Conservation (phyloP, 2,888 invertebrate genomes). For the Caradrina kadenii region DNA sequence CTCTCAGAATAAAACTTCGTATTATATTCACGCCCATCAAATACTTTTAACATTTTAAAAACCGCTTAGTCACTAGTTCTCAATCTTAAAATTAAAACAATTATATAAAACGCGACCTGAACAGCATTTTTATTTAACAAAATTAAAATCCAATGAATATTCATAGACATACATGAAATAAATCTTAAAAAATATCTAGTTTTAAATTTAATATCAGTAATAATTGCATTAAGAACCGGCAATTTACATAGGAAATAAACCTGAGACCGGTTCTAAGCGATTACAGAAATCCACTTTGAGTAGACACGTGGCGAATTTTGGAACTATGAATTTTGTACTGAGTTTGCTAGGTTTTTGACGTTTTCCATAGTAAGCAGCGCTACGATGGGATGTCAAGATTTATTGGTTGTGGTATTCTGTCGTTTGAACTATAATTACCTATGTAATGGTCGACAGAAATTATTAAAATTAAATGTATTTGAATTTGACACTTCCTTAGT, state of each 20-base stretch:
- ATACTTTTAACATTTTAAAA: constrained; percentile 19
- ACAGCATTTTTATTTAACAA: constrained; percentile 19
- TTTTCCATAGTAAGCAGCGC: constrained; percentile 3
- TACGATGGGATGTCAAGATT: neutral
- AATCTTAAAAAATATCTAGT: constrained; percentile 54
- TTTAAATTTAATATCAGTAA: constrained; percentile 53
- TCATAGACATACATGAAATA: constrained; percentile 54
- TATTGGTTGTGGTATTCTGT: neutral
- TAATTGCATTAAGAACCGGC: constrained; percentile 63
- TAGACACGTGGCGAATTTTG: neutral
- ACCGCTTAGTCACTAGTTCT: neutral
- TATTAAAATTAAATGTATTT: constrained; percentile 25
- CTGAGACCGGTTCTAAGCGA: constrained; percentile 44
- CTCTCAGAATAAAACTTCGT: neutral
- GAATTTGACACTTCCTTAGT: constrained; percentile 51
- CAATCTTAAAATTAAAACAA: constrained; percentile 12
- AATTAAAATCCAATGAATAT: constrained; percentile 60
- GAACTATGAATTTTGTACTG: constrained; percentile 15
- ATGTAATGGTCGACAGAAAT: constrained; percentile 25
- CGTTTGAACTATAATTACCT: constrained; percentile 30
- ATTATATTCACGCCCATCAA: constrained; percentile 13
- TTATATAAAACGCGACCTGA: constrained; percentile 17
- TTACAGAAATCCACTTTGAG: neutral
- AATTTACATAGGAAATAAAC: constrained; percentile 63
- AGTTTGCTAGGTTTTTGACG: constrained; percentile 7